A percentile compares a stretch with the other conserved stretches of the same genome.
Conservation (phyloP, 1,140 invertebrate genomes). For the Ladona fulva region DNA sequence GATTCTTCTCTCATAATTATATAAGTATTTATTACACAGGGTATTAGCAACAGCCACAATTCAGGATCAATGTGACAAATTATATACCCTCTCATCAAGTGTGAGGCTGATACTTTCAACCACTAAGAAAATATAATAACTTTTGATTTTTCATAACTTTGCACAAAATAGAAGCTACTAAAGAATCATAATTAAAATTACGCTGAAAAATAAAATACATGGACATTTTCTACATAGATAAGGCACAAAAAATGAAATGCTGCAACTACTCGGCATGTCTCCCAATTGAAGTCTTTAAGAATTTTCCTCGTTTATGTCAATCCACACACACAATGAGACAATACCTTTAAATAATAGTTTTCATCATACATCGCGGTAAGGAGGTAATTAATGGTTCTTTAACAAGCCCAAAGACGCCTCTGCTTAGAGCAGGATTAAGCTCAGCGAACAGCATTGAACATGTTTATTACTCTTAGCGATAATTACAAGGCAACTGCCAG, state of each 20-base stretch:
- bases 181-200: not conserved
- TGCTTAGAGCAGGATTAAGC: not conserved
- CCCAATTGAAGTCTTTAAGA: not conserved
- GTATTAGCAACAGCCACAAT: not conserved
- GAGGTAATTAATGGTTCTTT: slow-evolving; percentile 1
- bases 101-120: not conserved
- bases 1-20: not conserved
- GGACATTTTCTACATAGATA: not conserved
- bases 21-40: not conserved
- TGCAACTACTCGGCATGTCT: not conserved
- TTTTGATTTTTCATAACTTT: not conserved
- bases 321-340: not conserved
- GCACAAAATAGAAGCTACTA: slow-evolving; percentile 9
- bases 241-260: slow-evolving; percentile 6
- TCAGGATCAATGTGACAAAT: not conserved
- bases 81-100: not conserved
- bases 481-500: not conserved
- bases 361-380: not conserved
- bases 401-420: not conserved
- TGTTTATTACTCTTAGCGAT: not conserved
- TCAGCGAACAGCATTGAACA: slow-evolving; percentile 4
- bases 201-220: not conserved
- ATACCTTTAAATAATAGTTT: not conserved
- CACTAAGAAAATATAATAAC: not conserved
- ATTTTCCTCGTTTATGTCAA: not conserved